Base-by-base conservation (phyloP, 1,140 invertebrate genomes). In the Temnothorax longispinosus region DNA sequence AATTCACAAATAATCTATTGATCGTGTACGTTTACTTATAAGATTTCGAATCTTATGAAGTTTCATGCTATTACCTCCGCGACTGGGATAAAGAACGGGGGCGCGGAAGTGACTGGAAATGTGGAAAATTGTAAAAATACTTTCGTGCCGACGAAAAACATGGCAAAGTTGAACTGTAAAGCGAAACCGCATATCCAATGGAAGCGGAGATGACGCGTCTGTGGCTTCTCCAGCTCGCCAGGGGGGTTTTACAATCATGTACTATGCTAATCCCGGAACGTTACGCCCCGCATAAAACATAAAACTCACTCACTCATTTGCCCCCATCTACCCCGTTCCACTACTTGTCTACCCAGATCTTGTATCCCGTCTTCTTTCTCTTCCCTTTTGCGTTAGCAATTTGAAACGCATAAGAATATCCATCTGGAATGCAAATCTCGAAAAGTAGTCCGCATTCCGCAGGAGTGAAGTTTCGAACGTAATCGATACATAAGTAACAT, bases 241-340 rank as follows among this genome's bases (percentile, higher is more conserved):
- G 78, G 88, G 87, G 91, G 92, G 86, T 92, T 94, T 92, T 91
- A 91, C 91, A 93, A 90, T 93, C 92, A 92, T 93, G 93, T 92
- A 92, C 92, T 94, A 94, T 94, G 94, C 93, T 94, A 94, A 94
- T 94, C 93, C 90, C 75, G 88, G 86, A 89, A 92, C 93, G 90
- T 94, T 93, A 94, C 91, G 90, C 80, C 81, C 86, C 88, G 91
- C 90, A 94, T 93, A 93, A 94, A 94, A 94, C 91, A 94, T 93
- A 93, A 94, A 93, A 94, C 92, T 92, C 87, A 84, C 90, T 92
- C 89, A 86, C 88, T 92, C 91, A 87, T 91, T 88, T 90, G 84
- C 88, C 77, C 32, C 75, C 87, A 75, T 67, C 85, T 71, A 85
- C 72, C 87, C 50, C 74, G 72, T 88, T 21, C 84, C 67, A 64